Evolutionary conservation across 30 jellyfish, hydroid and myxozoan species (phyloP).

Genomic region (Catostylus mosaicus): DNA sequence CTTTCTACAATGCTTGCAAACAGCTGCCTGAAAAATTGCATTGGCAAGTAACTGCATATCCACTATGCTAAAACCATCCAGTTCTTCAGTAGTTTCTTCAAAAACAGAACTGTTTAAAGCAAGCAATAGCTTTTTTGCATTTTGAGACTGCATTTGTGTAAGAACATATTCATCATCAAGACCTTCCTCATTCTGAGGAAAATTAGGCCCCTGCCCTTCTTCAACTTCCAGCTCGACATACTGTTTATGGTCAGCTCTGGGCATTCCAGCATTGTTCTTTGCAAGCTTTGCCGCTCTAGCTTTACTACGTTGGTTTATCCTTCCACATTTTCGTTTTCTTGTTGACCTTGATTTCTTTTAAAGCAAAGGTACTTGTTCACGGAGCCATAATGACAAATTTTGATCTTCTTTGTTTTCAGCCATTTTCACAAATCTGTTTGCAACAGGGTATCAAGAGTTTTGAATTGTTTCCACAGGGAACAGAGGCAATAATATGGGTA

Average conservation of each 20-base stretch:
- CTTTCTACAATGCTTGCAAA: constrained; percentile 7
- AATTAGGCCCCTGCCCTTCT: neutral
- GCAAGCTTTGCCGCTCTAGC: constrained; percentile 3
- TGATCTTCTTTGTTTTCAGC: neutral
- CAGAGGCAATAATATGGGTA: neutral
- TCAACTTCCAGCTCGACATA: neutral
- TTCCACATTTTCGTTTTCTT: constrained; percentile 2
- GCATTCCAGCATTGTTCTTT: constrained; percentile 1
- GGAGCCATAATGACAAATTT: neutral
- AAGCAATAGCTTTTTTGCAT: neutral
- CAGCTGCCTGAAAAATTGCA: constrained; percentile 10
- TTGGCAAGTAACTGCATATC: constrained; percentile 1
- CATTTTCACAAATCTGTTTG: neutral
- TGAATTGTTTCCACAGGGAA: constrained; percentile 5
- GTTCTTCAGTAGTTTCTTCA: neutral
- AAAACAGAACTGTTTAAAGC: neutral
- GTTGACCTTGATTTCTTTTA: neutral
- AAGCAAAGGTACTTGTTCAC: neutral
- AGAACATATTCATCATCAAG: neutral
- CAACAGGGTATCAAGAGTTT: constrained; percentile 19
- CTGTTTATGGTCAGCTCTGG: constrained; percentile 11
- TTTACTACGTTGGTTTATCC: neutral
- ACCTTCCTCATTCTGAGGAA: neutral
- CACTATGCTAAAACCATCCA: neutral
- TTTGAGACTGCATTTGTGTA: constrained; percentile 1